Evolutionary conservation across 2,113 vertebrate species (phyloP).

Genomic region (Butorides virescens): DNA sequence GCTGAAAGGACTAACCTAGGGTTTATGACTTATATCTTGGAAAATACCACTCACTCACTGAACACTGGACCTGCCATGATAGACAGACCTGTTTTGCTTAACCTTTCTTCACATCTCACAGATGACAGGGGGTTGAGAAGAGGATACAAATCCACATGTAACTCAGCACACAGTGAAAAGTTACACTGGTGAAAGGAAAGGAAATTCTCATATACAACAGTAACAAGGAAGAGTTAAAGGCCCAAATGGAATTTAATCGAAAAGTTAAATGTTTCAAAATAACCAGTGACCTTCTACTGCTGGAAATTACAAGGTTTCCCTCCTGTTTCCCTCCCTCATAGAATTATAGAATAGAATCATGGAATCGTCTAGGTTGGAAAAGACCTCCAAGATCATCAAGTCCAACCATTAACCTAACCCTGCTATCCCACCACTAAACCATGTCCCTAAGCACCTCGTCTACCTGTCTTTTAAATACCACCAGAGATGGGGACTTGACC

Average conservation of each 20-base stretch:
- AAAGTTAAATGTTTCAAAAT: background rate
- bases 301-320: background rate
- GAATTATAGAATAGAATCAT: too few species aligned
- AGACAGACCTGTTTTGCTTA: background rate
- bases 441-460: too few species aligned
- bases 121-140: background rate
- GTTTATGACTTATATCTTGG: background rate
- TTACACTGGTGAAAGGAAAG: background rate
- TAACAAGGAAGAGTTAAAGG: background rate
- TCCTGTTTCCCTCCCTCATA: background rate
- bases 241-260: background rate
- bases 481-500: too few species aligned
- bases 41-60: background rate
- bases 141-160: background rate
- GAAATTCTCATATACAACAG: background rate
- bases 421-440: too few species aligned
- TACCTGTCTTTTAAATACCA: too few species aligned
- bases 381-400: too few species aligned
- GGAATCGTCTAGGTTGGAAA: too few species aligned
- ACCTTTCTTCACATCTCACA: background rate
- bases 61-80: background rate
- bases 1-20: background rate
- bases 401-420: too few species aligned
- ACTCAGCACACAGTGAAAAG: background rate
- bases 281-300: background rate